Conservation (phyloP, 92 coral and sea anemone species). For the Zoanthus sociatus region DNA sequence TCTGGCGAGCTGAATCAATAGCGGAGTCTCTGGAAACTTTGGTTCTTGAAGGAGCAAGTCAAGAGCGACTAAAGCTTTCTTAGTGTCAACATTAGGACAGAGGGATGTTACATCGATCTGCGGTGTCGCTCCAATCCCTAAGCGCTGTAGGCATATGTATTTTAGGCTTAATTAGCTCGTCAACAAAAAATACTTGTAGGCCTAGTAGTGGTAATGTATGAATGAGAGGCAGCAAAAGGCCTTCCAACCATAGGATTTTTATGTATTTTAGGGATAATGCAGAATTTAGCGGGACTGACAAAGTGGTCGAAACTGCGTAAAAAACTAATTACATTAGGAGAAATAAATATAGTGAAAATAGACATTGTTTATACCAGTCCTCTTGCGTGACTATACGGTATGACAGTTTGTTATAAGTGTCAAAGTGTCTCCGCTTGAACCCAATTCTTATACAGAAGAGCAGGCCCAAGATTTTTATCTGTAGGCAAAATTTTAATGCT, state of each 20-base stretch:
- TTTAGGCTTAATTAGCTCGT: no score
- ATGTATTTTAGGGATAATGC: not conserved
- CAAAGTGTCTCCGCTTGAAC: slow-evolving; percentile 30
- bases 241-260: not conserved
- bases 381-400: no score
- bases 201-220: no score
- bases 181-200: no score
- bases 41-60: slow-evolving; percentile 15
- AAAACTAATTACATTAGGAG: slow-evolving; percentile 34
- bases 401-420: slow-evolving; percentile 50
- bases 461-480: slow-evolving; percentile 61
- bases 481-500: no score
- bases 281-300: not conserved
- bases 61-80: slow-evolving; percentile 5
- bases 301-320: slow-evolving; percentile 22
- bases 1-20: slow-evolving; percentile 58
- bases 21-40: slow-evolving; percentile 47
- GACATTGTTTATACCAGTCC: slow-evolving; percentile 46
- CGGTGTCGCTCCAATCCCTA: not conserved
- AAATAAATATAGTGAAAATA: slow-evolving; percentile 1
- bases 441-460: slow-evolving; percentile 14
- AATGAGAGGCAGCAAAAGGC: not conserved
- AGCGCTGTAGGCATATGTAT: no score
- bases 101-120: not conserved
- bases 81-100: not conserved